These are phyloP conservation scores for Drosophila tanythrix DNA, from an alignment of 2,888 invertebrate species.

Conservation along the genomic window DNA sequence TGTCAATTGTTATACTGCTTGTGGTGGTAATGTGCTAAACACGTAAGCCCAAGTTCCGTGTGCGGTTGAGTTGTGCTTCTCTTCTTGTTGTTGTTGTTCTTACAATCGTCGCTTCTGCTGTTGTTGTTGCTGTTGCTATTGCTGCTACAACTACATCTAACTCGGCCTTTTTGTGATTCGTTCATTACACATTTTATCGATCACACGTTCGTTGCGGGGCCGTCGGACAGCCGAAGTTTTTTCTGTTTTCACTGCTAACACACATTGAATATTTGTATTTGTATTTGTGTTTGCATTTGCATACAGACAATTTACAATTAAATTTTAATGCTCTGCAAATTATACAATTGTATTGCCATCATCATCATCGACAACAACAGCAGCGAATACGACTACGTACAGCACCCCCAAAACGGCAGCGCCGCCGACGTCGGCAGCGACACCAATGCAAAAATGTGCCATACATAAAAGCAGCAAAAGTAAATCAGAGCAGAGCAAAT, in stretches of 20 bases:
- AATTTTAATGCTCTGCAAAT: conserved; percentile 66
- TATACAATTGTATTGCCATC: conserved; percentile 73
- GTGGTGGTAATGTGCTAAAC: conserved; percentile 55
- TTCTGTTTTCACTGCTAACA: conserved; percentile 39
- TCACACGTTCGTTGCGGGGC: conserved; percentile 62
- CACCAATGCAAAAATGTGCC: conserved; percentile 55
- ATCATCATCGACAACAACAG: conserved; percentile 6
- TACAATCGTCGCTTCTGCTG: conserved; percentile 27
- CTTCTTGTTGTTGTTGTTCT: conserved; percentile 24
- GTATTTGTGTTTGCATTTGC: conserved; percentile 22
- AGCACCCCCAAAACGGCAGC: conserved; percentile 72
- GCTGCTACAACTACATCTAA: conserved; percentile 19
- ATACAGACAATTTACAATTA: conserved; percentile 43
- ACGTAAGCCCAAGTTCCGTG: conserved; percentile 60
- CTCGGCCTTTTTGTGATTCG: conserved; percentile 33
- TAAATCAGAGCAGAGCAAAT: conserved; percentile 41
- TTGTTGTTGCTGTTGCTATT: conserved; percentile 19
- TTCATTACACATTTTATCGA: conserved; percentile 61
- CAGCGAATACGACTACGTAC: conserved; percentile 55
- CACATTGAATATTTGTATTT: conserved; percentile 17
- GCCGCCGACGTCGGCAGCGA: conserved; percentile 19
- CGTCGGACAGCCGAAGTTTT: conserved; percentile 32
- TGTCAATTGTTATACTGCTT: conserved; percentile 34
- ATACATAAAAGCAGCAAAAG: conserved; percentile 53
- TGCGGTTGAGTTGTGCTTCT: conserved; percentile 13